Evolutionary conservation across 2,113 vertebrate genomes (phyloP).

Genomic region (Emydocephalus ijimae): DNA sequence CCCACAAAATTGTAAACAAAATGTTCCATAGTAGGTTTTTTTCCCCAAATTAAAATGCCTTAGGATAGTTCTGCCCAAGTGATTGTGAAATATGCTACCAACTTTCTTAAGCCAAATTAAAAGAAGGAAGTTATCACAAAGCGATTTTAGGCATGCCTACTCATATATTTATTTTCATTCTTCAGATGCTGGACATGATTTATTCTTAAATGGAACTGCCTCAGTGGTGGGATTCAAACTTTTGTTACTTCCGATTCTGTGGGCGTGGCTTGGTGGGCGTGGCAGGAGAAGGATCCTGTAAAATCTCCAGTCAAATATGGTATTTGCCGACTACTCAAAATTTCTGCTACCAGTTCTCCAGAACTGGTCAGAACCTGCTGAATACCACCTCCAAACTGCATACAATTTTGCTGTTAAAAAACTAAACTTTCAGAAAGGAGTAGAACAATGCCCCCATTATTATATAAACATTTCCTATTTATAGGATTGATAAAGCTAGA

Average conservation of each 20-base stretch:
- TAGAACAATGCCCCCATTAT: not conserved
- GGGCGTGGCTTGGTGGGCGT: no score
- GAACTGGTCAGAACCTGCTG: no score
- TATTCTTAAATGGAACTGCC: not conserved
- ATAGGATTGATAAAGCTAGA: not conserved
- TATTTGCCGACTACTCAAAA: no score
- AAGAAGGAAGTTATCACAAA: not conserved
- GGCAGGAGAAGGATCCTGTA: no score
- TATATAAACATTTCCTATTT: not conserved
- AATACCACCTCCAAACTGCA: not conserved
- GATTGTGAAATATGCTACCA: conserved; percentile 3
- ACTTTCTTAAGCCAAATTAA: not conserved
- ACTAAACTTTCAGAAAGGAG: not conserved
- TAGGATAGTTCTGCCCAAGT: not conserved
- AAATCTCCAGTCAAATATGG: no score
- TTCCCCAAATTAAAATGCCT: conserved; percentile 18
- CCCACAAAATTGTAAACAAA: conserved; percentile 44
- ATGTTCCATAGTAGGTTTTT: conserved; percentile 28
- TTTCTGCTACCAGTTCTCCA: no score
- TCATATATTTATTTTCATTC: not conserved
- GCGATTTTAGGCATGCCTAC: not conserved
- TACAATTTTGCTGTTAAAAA: not conserved
- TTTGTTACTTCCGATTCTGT: no score
- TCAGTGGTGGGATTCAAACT: no score
- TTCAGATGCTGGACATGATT: not conserved